Evolutionary conservation across 2,888 invertebrate species (phyloP), one percentile per base, ranked within the genome.

Genomic region (Eristalis pertinax): DNA sequence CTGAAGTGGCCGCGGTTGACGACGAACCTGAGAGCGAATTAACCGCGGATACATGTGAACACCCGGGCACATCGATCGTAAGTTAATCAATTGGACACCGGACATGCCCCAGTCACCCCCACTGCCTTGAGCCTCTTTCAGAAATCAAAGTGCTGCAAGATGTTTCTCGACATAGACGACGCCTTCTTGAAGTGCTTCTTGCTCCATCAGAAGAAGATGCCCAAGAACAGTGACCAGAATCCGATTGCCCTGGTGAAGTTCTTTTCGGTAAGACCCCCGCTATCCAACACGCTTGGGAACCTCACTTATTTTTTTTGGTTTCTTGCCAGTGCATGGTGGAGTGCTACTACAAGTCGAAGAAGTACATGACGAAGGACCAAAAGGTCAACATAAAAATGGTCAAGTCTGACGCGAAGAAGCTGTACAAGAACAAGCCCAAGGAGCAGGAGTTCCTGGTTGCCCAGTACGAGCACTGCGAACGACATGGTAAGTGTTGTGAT

Each of bases 341-440:
- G 85, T 91, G 91, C 4, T 0, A 89, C 0, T 91, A 89, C 22
- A 91, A 91, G 76, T 86, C 89, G 32, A 90, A 89, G 38, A 91
- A 91, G 38, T 91, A 90, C 26, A 84, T 91, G 0, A 90, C 90
- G 4, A 91, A 91, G 35, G 88, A 88, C 32, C 90, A 91, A 10
- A 87, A 79, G 8, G 85, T 91, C 22, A 91, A 91, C 5, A 91
- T 91, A 91, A 91, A 90, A 38, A 90, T 90, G 89, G 90, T 91
- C 1, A 89, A 88, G 32, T 50, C 89, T 5, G 90, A 91, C 65
- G 91, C 91, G 0, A 91, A 90, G 15, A 89, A 85, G 0, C 41
- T 77, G 2, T 90, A 80, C 11, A 84, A 50, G 2, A 81, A 84
- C 35, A 76, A 90, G 2, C 90, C 91, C 7, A 90, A 91, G 63